phyloP scores from a whole-genome alignment of 2,888 invertebrate species.

The Cyclophora punctaria region DNA sequence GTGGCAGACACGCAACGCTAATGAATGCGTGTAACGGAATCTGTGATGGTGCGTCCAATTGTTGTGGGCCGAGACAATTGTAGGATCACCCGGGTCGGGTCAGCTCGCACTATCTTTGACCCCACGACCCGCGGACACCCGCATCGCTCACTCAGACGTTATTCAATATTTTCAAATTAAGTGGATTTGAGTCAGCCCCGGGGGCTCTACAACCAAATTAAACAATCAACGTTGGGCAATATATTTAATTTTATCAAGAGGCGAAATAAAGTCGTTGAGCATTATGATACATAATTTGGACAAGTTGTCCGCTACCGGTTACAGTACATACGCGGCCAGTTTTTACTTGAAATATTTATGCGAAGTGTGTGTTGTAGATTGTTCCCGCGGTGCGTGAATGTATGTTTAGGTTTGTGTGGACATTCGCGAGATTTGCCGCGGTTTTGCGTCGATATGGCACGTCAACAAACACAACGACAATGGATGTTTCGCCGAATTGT shows the following conservation, averaged over 20 bases:
- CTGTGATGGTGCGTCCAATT: conserved; percentile 30
- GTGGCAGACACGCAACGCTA: conserved; percentile 17
- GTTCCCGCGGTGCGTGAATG: conserved; percentile 38
- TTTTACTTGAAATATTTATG: conserved; percentile 3
- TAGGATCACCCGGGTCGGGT: conserved; percentile 29
- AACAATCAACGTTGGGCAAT: conserved; percentile 5
- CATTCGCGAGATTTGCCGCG: conserved; percentile 61
- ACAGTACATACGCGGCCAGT: too few relatives aligned
- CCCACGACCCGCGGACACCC: conserved; percentile 62
- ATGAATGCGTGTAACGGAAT: conserved; percentile 45
- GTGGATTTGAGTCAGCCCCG: conserved; percentile 37
- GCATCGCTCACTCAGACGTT: conserved; percentile 51
- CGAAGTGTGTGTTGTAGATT: conserved; percentile 18
- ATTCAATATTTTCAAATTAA: conserved; percentile 47
- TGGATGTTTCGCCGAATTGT: conserved; percentile 62
- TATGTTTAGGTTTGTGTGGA: conserved; percentile 49
- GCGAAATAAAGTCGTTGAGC: too few relatives aligned
- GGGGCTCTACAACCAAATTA: conserved; percentile 19
- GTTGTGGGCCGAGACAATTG: conserved; percentile 34
- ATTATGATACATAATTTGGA: too few relatives aligned
- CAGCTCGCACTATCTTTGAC: conserved; percentile 41
- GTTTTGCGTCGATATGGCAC: conserved; percentile 25
- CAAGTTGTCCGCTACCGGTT: too few relatives aligned
- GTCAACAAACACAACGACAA: conserved; percentile 68
- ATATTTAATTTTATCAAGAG: neutral